Percentiles rank a stretch among this genome's conserved stretches.
phyloP scores from a whole-genome alignment of 2,888 invertebrate genomes.

The Sepioteuthis lessoniana region DNA sequence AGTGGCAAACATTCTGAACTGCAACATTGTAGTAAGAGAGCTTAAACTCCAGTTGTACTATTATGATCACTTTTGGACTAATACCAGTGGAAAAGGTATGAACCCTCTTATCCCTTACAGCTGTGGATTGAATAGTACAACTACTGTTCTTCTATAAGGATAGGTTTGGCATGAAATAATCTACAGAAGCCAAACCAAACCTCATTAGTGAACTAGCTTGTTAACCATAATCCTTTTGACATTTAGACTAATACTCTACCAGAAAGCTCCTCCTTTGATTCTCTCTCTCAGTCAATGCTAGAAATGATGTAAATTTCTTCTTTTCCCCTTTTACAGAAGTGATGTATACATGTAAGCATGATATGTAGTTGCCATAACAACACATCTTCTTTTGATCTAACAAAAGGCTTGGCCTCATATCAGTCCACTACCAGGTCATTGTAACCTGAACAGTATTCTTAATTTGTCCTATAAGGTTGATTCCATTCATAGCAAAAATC shows the following conservation, averaged over 20 bases:
- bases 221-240: neutral
- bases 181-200: too few species aligned
- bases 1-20: too few species aligned
- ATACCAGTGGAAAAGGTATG: too few species aligned
- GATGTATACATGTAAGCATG: neutral
- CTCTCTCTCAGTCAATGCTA: neutral
- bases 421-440: neutral
- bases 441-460: neutral
- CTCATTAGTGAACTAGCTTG: too few species aligned
- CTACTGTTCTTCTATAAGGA: too few species aligned
- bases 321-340: neutral
- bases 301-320: neutral
- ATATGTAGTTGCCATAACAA: slow-evolving; percentile 4
- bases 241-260: neutral
- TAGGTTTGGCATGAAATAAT: too few species aligned
- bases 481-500: neutral
- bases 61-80: too few species aligned
- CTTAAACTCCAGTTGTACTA: too few species aligned
- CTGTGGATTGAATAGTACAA: too few species aligned
- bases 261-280: neutral
- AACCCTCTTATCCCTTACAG: too few species aligned
- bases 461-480: neutral
- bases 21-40: too few species aligned
- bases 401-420: neutral
- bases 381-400: neutral